phyloP scores from a whole-genome alignment of 2,113 vertebrate species.

The Corythoichthys haematopterus region DNA sequence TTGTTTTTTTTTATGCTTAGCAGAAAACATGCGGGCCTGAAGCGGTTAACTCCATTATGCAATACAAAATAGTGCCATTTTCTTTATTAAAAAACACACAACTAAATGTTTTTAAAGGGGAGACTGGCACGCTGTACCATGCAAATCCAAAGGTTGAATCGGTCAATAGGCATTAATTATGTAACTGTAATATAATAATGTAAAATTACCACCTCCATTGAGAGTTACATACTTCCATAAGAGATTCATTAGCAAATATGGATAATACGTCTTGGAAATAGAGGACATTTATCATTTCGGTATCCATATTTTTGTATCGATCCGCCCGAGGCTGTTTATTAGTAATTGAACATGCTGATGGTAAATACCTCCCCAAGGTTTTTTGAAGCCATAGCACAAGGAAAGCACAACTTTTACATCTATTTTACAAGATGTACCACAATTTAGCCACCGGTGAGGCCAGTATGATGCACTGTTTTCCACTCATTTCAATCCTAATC shows the following conservation, averaged over 20 bases:
- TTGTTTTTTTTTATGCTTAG: too few relatives aligned
- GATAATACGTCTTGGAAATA: not conserved
- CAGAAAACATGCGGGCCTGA: too few relatives aligned
- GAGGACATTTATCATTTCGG: not conserved
- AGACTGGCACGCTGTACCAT: too few relatives aligned
- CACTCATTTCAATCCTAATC: not conserved
- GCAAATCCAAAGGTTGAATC: not conserved
- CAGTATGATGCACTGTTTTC: not conserved
- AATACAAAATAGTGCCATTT: too few relatives aligned
- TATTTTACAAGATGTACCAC: not conserved
- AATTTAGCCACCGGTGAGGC: not conserved
- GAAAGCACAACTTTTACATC: not conserved
- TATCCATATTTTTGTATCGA: not conserved
- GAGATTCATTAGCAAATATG: not conserved
- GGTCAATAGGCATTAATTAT: not conserved
- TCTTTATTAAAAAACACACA: too few relatives aligned
- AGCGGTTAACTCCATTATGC: too few relatives aligned
- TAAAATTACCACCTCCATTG: not conserved
- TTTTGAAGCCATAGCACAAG: not conserved
- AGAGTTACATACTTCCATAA: not conserved
- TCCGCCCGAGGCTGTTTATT: not conserved
- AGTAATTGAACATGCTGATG: not conserved
- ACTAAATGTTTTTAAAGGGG: too few relatives aligned
- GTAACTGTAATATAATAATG: not conserved
- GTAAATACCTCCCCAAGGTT: not conserved